phyloP scores from a whole-genome alignment of 2,888 invertebrate genomes.

The Rhabditophanes sp. region DNA sequence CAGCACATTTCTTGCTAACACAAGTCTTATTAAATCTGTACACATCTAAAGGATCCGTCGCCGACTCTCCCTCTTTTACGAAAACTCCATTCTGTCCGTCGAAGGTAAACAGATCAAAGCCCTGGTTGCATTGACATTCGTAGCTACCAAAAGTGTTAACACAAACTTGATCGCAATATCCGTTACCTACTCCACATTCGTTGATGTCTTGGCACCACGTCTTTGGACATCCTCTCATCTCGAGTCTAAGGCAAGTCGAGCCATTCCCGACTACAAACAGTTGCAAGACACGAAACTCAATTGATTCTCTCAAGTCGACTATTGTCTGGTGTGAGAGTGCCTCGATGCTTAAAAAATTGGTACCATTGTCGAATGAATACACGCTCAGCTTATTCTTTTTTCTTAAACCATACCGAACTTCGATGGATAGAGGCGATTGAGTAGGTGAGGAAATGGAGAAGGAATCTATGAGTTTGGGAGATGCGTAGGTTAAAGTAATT shows the following conservation, averaged over 20 bases:
- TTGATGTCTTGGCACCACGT: constrained; percentile 35
- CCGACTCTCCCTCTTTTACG: constrained; percentile 70
- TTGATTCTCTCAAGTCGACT: constrained; percentile 15
- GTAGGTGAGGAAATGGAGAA: too few relatives aligned
- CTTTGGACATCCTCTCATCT: constrained; percentile 28
- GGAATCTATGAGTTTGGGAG: too few relatives aligned
- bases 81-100: constrained; percentile 77
- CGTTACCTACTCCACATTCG: constrained; percentile 41
- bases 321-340: too few relatives aligned
- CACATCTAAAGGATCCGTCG: constrained; percentile 61
- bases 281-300: constrained; percentile 22
- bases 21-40: constrained; percentile 56
- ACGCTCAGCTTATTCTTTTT: too few relatives aligned
- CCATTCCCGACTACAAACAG: constrained; percentile 19
- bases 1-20: constrained; percentile 29
- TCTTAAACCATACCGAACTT: too few relatives aligned
- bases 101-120: constrained; percentile 66
- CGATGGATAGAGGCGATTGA: too few relatives aligned
- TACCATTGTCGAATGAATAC: too few relatives aligned
- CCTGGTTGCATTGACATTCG: constrained; percentile 72
- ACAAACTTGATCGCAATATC: constrained; percentile 42
- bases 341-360: too few relatives aligned
- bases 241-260: constrained; percentile 29
- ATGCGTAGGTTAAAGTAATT: too few relatives aligned
- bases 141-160: constrained; percentile 48